Percentiles rank a stretch among this genome's conserved stretches.
These are phyloP conservation scores for Tyrophagus putrescentiae DNA, from an alignment of 1,140 invertebrate genomes.

Conservation along the genomic window DNA sequence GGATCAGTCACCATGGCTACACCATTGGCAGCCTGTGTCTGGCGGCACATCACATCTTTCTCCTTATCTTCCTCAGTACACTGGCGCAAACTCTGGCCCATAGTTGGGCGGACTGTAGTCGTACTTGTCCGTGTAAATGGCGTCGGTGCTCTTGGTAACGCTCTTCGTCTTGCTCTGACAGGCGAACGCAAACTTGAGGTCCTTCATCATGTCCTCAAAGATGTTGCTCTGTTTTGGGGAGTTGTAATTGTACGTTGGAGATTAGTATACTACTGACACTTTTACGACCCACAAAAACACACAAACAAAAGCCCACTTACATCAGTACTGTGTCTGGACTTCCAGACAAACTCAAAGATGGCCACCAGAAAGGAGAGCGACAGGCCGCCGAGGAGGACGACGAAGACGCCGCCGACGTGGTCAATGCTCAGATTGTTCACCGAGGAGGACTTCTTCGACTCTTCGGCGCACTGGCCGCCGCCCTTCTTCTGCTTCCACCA, in stretches of 20 bases:
- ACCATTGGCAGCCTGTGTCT: too few relatives aligned
- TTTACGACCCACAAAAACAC: constrained; percentile 17
- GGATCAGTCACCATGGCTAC: not conserved
- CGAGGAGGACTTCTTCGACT: constrained; percentile 24
- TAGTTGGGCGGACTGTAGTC: constrained; percentile 14
- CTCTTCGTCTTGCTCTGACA: constrained; percentile 30
- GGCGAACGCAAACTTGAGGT: constrained; percentile 30
- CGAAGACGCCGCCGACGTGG: constrained; percentile 40
- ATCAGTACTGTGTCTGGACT: constrained; percentile 20
- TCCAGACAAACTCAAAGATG: constrained; percentile 27
- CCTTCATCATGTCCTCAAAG: constrained; percentile 30
- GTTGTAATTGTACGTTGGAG: not conserved
- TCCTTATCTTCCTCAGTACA: constrained; percentile 13
- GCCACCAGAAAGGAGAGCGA: constrained; percentile 29
- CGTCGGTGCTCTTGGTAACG: constrained; percentile 16
- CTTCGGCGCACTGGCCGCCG: constrained; percentile 26
- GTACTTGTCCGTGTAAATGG: not conserved
- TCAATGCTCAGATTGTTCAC: constrained; percentile 29
- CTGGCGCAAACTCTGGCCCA: constrained; percentile 11
- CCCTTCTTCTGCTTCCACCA: constrained; percentile 33
- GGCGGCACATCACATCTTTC: too few relatives aligned
- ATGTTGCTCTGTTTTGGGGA: too few relatives aligned
- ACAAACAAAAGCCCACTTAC: too few relatives aligned
- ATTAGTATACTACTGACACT: not conserved
- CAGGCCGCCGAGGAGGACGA: constrained; percentile 37